Base-by-base conservation (phyloP, 2,888 invertebrate genomes). In the Sturmia bella region DNA sequence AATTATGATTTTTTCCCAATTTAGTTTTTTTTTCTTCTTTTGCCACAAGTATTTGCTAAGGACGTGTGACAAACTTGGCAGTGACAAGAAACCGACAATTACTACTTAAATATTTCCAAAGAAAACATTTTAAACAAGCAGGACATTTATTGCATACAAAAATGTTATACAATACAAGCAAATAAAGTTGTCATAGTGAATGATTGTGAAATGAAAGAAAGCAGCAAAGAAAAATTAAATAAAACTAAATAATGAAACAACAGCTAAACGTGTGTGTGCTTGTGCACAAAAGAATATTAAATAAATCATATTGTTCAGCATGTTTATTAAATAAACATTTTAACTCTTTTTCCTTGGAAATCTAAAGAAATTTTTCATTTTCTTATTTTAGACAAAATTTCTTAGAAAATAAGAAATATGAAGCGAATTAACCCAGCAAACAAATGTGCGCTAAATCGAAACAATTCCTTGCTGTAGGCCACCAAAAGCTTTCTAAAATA, bases 311-410 rank as follows among this genome's bases (percentile, higher is more conserved):
- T 56, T 59, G 78, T 45, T 39, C 24, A 50, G 72, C 66, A 78
- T 72, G 78, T 78, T 78, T 78, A 72, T 78, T 66, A 59, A 78
- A 78, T 78, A 78, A 32, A 72, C 64, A 78, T 72, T 72, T 78
- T 66, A 72, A 69, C 76, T 72, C 64, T 72, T 66, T 32, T 52
- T 48, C 19, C 64, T 9, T 32, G 9, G 39, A 61, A 72, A 72
- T 41, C 17, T 15, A 39, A 59, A 70, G 5, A 48, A 24, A 27
- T 27, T 19, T 41, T 15, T 3, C 7, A 54, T 15, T 52, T 41
- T 43, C n/a, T 41, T 41, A 15, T 41, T 11, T 3, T 15, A n/a
- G 1, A 21, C 19, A 19, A 41, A 41, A 12, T 24, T 57, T 37
- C 37, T 69, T 45, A 4, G 11, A 13, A 5, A n/a, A 1, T 3